Base-by-base conservation (phyloP, 2,797 vertebrate species). In the Euphonia xanthogaster region DNA sequence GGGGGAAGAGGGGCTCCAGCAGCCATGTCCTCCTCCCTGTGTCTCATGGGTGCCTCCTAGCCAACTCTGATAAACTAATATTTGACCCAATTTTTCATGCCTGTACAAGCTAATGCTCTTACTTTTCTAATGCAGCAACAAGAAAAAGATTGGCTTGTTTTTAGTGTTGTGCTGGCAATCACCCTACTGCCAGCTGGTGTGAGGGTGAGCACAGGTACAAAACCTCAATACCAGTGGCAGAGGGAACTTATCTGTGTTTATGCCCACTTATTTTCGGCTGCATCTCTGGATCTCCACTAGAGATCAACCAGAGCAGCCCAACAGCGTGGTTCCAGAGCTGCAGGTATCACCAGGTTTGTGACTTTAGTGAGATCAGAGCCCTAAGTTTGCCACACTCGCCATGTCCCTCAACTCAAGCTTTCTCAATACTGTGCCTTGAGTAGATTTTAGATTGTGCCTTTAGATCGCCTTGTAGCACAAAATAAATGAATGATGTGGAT, bases 61-160 rank as follows among this genome's bases (percentile, higher is more conserved):
- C 21, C 53, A 33, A 35, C 0, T 1, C 37, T 76, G 62, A 86
- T 66, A 75, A 89, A 65, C 5, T n/a, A 10, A 33, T 54, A 47
- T 72, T 45, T 47, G 47, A 62, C 9, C 25, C 10, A 9, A 17
- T 24, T 70, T 62, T 68, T 81, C 8, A 5, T 61, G 80, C 45
- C 44, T 28, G 7, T 54, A 50, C 6, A 13, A 88, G 47, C 6
- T 28, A 21, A 28, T 58, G 61, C 50, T 57, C 24, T 44, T 45
- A 27, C 8, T 44, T 78, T 77, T 74, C 54, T 33, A 44, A 31
- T 2, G 4, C 21, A 63, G 20, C 40, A 88, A 37, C 23, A 70
- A 40, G 20, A 72, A 66, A 40, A n/a, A 8, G 15, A 55, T 33
- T 0, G 0, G 14, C 39, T 14, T 31, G 0, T 9, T 16, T 18